These are phyloP conservation scores for Lithophane ornitopus DNA, from an alignment of 2,888 invertebrate species.

Conservation along the genomic window DNA sequence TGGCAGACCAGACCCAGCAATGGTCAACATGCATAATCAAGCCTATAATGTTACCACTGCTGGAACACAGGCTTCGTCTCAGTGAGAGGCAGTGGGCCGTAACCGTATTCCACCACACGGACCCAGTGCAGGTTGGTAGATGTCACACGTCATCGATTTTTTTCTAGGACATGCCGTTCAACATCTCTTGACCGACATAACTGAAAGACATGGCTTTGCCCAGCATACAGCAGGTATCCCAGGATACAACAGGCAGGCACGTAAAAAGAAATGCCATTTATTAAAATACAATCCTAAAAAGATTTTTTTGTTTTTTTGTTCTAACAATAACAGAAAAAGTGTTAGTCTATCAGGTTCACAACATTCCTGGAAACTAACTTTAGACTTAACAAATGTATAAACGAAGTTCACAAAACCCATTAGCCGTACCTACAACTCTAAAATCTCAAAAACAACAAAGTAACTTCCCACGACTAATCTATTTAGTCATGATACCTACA, in stretches of 20 bases:
- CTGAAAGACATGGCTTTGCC: neutral
- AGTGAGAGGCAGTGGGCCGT: no score
- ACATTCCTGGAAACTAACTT: neutral
- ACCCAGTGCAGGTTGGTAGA: no score
- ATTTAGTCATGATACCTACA: constrained; percentile 1
- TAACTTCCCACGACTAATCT: neutral
- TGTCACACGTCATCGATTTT: no score
- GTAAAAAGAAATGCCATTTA: neutral
- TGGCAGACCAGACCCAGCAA: no score
- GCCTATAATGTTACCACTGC: no score
- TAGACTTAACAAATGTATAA: neutral
- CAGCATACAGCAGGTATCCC: no score
- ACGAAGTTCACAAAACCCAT: constrained; percentile 1
- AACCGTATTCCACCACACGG: no score
- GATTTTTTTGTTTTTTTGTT: neutral
- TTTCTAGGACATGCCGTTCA: no score
- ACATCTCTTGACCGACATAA: neutral
- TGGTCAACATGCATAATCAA: no score
- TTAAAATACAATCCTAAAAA: neutral
- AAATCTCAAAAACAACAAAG: neutral
- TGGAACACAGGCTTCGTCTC: no score
- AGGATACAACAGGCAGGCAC: neutral
- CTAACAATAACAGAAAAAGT: neutral
- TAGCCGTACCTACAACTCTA: neutral
- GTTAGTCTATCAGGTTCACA: neutral